Conservation (phyloP, 2,888 invertebrate species). For the Phorcus lineatus region DNA sequence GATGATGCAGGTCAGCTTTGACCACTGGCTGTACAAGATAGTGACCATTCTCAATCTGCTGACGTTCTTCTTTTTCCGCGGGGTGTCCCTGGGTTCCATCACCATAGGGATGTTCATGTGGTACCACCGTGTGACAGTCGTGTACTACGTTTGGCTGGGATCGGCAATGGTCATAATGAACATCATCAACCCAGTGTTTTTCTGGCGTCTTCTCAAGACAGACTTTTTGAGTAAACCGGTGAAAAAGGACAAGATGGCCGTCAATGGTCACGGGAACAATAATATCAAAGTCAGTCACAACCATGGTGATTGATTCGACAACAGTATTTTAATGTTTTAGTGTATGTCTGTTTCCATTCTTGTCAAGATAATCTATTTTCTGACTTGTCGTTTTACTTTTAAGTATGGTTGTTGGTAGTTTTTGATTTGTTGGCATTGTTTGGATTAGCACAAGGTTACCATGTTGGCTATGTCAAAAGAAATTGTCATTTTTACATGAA, state of each 20-base stretch:
- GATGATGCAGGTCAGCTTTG: conserved; percentile 62
- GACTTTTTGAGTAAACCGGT: conserved; percentile 61
- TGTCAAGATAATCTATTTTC: conserved; percentile 2
- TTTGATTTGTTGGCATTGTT: no score
- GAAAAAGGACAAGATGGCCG: conserved; percentile 8
- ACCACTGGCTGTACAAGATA: conserved; percentile 61
- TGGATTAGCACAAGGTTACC: no score
- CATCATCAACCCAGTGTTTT: conserved; percentile 69
- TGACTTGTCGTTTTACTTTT: not conserved
- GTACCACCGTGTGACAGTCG: conserved; percentile 52
- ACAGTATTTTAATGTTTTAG: not conserved
- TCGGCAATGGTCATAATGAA: conserved; percentile 65
- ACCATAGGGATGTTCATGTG: conserved; percentile 59
- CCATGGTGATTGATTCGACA: not conserved
- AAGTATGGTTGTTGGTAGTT: no score
- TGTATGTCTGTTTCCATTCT: not conserved
- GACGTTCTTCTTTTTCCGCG: conserved; percentile 70
- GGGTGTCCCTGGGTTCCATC: conserved; percentile 54
- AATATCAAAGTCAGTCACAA: conserved; percentile 28
- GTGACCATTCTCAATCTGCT: conserved; percentile 65
- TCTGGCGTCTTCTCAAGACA: conserved; percentile 71
- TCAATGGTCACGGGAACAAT: conserved; percentile 45
- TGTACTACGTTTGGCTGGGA: conserved; percentile 57
- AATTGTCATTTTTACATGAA: no score
- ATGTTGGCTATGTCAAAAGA: no score